Conservation (phyloP, 1,140 invertebrate species). For the Aphelenchoides fujianensis region DNA sequence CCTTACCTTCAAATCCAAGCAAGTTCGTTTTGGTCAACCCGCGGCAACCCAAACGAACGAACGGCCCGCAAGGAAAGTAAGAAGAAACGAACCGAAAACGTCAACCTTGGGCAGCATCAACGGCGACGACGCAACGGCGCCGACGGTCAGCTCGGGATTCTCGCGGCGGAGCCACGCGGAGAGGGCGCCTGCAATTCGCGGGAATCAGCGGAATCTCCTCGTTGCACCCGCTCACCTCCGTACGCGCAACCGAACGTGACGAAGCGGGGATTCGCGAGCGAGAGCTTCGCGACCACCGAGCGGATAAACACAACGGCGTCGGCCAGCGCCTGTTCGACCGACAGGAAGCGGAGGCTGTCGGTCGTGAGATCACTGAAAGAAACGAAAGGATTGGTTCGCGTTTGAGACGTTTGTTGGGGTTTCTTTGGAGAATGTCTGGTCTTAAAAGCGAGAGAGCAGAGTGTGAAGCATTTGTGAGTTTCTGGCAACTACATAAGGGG, state of each 20-base stretch:
- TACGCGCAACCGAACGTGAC: conserved; percentile 1
- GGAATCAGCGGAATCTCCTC: too few relatives aligned
- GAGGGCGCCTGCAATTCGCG: background rate
- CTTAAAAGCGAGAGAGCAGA: too few relatives aligned
- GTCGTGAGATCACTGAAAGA: background rate
- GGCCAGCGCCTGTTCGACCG: background rate
- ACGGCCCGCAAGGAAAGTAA: too few relatives aligned
- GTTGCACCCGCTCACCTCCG: background rate
- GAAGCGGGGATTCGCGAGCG: background rate
- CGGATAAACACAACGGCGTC: conserved; percentile 1
- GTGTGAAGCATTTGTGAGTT: too few relatives aligned
- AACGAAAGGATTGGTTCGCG: too few relatives aligned
- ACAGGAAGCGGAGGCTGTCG: conserved; percentile 3
- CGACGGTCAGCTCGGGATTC: background rate
- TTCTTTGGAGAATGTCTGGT: too few relatives aligned
- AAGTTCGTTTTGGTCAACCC: too few relatives aligned
- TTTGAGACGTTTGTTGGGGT: background rate
- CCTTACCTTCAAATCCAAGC: too few relatives aligned
- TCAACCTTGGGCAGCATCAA: background rate
- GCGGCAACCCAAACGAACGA: too few relatives aligned
- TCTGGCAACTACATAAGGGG: too few relatives aligned
- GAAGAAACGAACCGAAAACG: conserved; percentile 2
- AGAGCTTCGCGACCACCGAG: background rate
- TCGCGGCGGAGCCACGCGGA: background rate
- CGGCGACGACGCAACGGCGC: background rate